Percentiles rank a stretch among this genome's conserved stretches.
Evolutionary conservation across 1,140 invertebrate genomes (phyloP).

Genomic region (Sitobion miscanthi): DNA sequence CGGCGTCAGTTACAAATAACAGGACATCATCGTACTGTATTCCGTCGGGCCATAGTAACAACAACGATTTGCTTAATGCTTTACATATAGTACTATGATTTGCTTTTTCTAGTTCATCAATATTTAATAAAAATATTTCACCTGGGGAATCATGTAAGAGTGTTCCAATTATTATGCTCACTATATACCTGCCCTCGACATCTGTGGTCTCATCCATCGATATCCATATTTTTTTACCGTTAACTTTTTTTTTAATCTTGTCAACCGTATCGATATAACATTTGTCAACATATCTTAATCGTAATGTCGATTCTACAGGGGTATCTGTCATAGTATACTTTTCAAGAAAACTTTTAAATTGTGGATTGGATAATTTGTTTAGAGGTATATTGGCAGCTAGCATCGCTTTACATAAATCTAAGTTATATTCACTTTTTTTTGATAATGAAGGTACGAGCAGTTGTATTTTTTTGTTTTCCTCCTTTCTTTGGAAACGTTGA

Average conservation of each 20-base stretch:
- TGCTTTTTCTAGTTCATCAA: background rate
- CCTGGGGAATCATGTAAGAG: background rate
- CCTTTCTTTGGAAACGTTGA: background rate
- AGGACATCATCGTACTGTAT: background rate
- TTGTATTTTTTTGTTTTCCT: background rate
- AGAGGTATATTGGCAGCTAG: no score
- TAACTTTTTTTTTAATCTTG: background rate
- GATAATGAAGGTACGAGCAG: background rate
- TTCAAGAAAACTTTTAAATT: no score
- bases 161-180: slow-evolving; percentile 31
- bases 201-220: slow-evolving; percentile 2
- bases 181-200: background rate
- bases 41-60: slow-evolving; percentile 14
- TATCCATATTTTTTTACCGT: slow-evolving; percentile 10
- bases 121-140: slow-evolving; percentile 15
- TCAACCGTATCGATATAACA: no score
- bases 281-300: no score
- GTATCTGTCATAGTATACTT: no score
- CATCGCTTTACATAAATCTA: slow-evolving; percentile 1
- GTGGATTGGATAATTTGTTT: no score
- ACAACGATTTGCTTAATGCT: slow-evolving; percentile 18
- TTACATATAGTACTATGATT: slow-evolving; percentile 36
- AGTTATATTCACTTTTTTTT: background rate
- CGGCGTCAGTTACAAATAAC: no score
- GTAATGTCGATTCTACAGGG: no score